phyloP scores from a whole-genome alignment of 2,797 vertebrate species.

The Monodelphis domestica region DNA sequence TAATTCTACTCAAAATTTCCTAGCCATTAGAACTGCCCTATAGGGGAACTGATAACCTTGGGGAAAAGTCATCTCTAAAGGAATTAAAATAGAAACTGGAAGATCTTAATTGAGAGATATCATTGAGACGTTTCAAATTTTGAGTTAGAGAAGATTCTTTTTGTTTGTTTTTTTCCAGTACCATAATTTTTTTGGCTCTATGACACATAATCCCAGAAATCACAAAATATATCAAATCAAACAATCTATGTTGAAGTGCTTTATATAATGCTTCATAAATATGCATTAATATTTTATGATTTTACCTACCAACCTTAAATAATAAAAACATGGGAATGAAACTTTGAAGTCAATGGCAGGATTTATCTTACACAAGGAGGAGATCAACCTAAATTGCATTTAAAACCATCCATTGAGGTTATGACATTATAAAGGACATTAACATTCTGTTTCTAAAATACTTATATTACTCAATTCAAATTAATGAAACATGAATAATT shows the following conservation, averaged over 20 bases:
- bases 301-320: background rate
- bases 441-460: background rate
- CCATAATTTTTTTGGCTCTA: no score
- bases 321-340: background rate
- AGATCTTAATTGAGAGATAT: no score
- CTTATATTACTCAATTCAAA: background rate
- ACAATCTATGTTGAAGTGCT: background rate
- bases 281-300: background rate
- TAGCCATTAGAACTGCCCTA: no score
- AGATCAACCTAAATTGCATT: background rate
- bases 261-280: background rate
- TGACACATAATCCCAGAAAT: no score
- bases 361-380: background rate
- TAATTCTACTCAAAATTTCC: no score
- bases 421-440: background rate
- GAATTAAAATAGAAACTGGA: no score
- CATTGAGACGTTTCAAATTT: no score
- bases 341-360: background rate
- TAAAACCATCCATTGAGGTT: background rate
- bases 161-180: no score
- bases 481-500: background rate
- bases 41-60: no score
- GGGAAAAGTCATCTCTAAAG: no score
- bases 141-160: no score
- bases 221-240: no score